A percentile compares a stretch with the other conserved stretches of the same genome.
phyloP scores from a whole-genome alignment of 2,888 invertebrate genomes.

The Trissolcus brochymenae region DNA sequence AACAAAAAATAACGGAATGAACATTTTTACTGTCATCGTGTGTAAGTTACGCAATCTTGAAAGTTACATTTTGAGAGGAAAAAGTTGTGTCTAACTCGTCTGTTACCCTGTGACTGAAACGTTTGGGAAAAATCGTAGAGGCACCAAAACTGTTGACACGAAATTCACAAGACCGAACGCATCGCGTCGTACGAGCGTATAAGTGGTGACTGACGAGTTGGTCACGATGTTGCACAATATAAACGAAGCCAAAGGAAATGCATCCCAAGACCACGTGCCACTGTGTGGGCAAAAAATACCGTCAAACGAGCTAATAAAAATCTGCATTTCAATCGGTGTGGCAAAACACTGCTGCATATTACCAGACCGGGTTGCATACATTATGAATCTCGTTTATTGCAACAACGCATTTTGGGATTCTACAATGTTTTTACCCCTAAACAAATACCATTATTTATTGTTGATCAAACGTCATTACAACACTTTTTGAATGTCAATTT shows the following conservation, averaged over 20 bases:
- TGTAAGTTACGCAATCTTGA: no score
- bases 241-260: conserved; percentile 50
- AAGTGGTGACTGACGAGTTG: conserved; percentile 58
- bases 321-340: neutral
- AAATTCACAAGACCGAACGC: conserved; percentile 29
- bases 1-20: no score
- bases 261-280: conserved; percentile 43
- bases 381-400: no score
- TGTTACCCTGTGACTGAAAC: neutral
- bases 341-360: neutral
- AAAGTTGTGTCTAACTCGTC: no score
- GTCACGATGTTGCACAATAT: conserved; percentile 54
- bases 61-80: no score
- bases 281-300: conserved; percentile 9
- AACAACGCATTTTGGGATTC: no score
- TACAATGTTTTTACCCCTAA: no score
- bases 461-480: no score
- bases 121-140: neutral
- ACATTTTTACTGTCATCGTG: no score
- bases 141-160: conserved; percentile 1
- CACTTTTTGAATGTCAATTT: no score
- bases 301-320: conserved; percentile 3
- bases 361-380: neutral
- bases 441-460: no score
- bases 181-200: conserved; percentile 45